Evolutionary conservation across 2,797 vertebrate species (phyloP).

Genomic region (Spheniscus humboldti): DNA sequence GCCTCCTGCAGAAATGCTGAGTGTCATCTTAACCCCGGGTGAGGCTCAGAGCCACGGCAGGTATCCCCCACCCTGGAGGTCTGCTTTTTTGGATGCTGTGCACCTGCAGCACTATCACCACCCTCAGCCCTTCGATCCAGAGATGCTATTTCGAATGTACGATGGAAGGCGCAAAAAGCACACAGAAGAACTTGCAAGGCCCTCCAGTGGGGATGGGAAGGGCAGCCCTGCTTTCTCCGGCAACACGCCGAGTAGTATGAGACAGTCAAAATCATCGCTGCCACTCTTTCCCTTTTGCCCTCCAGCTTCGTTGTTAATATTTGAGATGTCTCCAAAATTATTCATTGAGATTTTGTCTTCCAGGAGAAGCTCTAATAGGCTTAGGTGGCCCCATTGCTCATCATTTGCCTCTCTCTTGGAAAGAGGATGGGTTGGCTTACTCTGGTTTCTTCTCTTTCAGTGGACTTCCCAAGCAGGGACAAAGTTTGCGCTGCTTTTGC

Average conservation of each 20-base stretch:
- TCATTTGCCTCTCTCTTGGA: neutral
- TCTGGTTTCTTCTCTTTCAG: neutral
- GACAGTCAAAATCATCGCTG: neutral
- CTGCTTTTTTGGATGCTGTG: neutral
- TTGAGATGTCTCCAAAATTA: neutral
- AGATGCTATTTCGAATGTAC: rapidly evolving
- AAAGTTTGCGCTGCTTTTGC: rapidly evolving
- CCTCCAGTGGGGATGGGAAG: neutral
- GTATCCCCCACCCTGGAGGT: neutral
- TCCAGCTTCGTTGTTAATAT: neutral
- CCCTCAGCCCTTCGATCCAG: neutral
- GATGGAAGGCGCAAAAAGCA: rapidly evolving
- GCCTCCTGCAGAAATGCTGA: neutral
- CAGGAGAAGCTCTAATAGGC: neutral
- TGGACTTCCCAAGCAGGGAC: neutral
- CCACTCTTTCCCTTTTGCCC: neutral
- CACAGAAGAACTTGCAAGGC: neutral
- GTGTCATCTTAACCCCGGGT: rapidly evolving
- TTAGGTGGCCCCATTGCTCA: neutral
- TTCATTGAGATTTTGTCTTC: neutral
- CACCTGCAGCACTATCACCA: neutral
- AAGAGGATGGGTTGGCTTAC: neutral
- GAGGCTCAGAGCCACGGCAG: rapidly evolving
- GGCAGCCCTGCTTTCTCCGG: rapidly evolving
- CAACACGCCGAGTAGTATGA: rapidly evolving